Evolutionary conservation across 23 tunicate species (phyloP), one percentile per base, ranked within the genome.

Genomic region (Botrylloides violaceus): DNA sequence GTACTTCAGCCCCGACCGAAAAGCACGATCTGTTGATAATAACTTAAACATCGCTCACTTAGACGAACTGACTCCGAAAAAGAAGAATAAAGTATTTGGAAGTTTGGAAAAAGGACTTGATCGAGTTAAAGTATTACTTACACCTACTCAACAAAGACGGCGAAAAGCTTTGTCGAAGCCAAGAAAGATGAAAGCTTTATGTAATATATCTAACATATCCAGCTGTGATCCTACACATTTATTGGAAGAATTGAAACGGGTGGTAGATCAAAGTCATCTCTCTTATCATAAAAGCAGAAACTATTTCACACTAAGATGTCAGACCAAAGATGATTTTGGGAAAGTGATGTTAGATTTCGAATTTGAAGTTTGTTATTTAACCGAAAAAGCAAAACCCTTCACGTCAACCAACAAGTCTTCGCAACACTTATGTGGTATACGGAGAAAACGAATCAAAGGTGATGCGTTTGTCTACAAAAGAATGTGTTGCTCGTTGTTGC

Each of bases 101-200:
- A 84, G 94, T 64, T 85, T 93, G 56, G 98, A 93, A 66, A 66
- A 80, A 47, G 98, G 98, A 26, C 64, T 93, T 50, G 98, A 93
- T 48, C 77, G 84, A 28, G 81, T 93, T 79, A 81, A 81, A 49
- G 81, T 55, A 64, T 76, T 93, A 37, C 78, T 93, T 21, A 93
- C 98, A 1, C 98, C 98, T 25, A 83, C 79, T 15, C 77, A 71
- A 66, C 49, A 35, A 18, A 93, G 77, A 62, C 23, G 77, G 6
- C 20, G 60, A 19, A 71, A 65, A 3, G 57, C 79, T 9, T 77
- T 65, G 34, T 22, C 58, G 1, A 75, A 61, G 21, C 86, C 86
- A 21, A 53, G 95, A n/a, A 86, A 71, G 59, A 39, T 76, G 19
- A 86, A 86, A 77, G 79, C 82, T 0, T 59, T 76, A 3, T 87